Evolutionary conservation across 2,797 vertebrate genomes (phyloP).

Genomic region (Spea hammondii): DNA sequence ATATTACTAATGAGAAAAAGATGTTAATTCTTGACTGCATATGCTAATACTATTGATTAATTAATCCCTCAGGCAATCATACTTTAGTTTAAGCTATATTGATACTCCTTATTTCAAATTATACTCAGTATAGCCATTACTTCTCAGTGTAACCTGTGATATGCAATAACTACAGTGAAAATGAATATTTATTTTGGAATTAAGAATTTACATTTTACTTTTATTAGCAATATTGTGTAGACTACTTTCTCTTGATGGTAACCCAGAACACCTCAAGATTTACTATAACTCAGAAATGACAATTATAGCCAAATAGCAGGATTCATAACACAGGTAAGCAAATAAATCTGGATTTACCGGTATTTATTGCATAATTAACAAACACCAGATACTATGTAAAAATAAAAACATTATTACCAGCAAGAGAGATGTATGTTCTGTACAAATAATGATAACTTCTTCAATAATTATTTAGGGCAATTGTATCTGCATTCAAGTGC

Average conservation of each 20-base stretch:
- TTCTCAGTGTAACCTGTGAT: neutral
- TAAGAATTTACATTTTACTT: constrained; percentile 13
- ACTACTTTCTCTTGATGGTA: neutral
- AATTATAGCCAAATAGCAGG: constrained; percentile 8
- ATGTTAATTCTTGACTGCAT: neutral
- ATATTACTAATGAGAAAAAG: neutral
- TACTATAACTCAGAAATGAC: constrained; percentile 19
- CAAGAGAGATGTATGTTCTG: constrained; percentile 39
- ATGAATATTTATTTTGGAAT: constrained; percentile 8
- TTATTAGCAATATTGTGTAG: constrained; percentile 11
- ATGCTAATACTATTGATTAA: neutral
- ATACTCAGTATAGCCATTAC: neutral
- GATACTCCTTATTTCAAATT: constrained; percentile 3
- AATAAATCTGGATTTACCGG: constrained; percentile 11
- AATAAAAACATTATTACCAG: constrained; percentile 42
- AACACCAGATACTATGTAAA: constrained; percentile 32
- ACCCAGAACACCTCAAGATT: constrained; percentile 1
- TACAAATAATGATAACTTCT: constrained; percentile 28
- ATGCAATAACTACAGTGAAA: constrained; percentile 1
- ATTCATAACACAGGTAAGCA: constrained; percentile 38
- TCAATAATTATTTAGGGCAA: constrained; percentile 21
- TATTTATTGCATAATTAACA: constrained; percentile 40
- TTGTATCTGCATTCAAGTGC: constrained; percentile 29
- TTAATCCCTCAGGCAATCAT: neutral
- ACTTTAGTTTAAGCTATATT: neutral